phyloP scores from a whole-genome alignment of 2,888 invertebrate genomes.

The Rambutsinella grinnellia region DNA sequence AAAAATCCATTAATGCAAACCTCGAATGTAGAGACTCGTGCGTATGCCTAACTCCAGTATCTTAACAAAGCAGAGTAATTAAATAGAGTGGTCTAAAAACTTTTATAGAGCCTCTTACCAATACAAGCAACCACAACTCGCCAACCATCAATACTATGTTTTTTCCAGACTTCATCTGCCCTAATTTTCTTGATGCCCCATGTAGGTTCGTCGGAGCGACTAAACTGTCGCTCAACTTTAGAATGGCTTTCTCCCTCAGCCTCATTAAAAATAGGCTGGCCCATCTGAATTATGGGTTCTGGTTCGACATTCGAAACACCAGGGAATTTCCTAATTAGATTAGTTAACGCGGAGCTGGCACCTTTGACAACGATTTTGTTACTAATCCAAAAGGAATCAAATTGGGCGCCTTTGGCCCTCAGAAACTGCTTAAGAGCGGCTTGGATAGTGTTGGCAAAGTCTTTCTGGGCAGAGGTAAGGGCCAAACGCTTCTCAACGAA shows the following conservation, averaged over 20 bases:
- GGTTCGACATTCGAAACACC: slow-evolving; percentile 12
- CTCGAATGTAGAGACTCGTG: slow-evolving; percentile 24
- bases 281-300: slow-evolving; percentile 5
- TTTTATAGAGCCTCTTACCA: no score
- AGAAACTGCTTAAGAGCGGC: slow-evolving; percentile 9
- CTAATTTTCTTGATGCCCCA: slow-evolving; percentile 23
- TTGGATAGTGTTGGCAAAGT: not conserved
- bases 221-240: no score
- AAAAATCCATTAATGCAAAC: no score
- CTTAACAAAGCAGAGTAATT: slow-evolving; percentile 5
- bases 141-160: slow-evolving; percentile 16
- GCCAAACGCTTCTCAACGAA: not conserved
- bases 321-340: slow-evolving; percentile 4
- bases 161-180: slow-evolving; percentile 21
- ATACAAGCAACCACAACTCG: slow-evolving; percentile 24
- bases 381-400: slow-evolving; percentile 24
- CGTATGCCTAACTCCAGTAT: slow-evolving; percentile 35
- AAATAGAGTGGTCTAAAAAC: not conserved
- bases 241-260: not conserved
- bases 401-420: not conserved
- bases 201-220: not conserved
- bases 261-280: not conserved
- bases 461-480: slow-evolving; percentile 27
- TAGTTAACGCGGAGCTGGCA: not conserved
- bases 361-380: slow-evolving; percentile 19